Percentiles rank a stretch among this genome's conserved stretches.
These are phyloP conservation scores for Chaenogobius annularis DNA, from an alignment of 2,113 vertebrate genomes.

Conservation along the genomic window DNA sequence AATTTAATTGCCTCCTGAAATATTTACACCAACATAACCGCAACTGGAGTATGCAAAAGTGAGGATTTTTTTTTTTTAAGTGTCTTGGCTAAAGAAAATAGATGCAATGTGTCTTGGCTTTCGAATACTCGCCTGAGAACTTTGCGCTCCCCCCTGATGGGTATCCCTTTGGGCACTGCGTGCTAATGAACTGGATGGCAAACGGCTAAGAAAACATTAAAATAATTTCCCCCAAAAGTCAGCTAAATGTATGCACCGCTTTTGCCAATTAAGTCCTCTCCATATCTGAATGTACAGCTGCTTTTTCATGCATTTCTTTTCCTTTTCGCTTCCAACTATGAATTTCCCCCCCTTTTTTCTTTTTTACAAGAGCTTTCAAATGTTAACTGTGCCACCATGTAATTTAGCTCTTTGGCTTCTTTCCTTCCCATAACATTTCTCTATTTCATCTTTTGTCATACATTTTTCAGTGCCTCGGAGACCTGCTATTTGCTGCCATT, in stretches of 20 bases:
- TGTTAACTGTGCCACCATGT: background rate
- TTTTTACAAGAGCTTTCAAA: constrained; percentile 11
- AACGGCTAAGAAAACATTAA: constrained; percentile 11
- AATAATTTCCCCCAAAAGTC: constrained; percentile 9
- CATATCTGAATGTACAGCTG: background rate
- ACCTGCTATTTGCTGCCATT: constrained; percentile 41
- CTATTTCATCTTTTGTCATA: constrained; percentile 49
- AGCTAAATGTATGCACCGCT: background rate
- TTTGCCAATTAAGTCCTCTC: background rate
- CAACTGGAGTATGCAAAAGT: background rate
- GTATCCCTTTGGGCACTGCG: constrained; percentile 7
- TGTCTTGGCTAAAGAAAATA: constrained; percentile 26
- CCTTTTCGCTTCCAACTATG: background rate
- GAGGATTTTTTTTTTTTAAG: constrained; percentile 18
- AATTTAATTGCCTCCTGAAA: constrained; percentile 1
- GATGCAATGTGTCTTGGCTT: constrained; percentile 15
- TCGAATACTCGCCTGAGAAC: constrained; percentile 31
- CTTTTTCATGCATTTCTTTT: background rate
- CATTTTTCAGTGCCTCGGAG: constrained; percentile 61
- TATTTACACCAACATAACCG: constrained; percentile 5
- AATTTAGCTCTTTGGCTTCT: constrained; percentile 3
- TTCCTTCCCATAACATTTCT: constrained; percentile 39
- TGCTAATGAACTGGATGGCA: constrained; percentile 31
- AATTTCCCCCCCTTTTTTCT: constrained; percentile 14
- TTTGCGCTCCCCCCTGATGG: constrained; percentile 28